Evolutionary conservation across 2,797 vertebrate genomes (phyloP), one percentile per base, ranked within the genome.

Genomic region (Brachyalestes nurse): DNA sequence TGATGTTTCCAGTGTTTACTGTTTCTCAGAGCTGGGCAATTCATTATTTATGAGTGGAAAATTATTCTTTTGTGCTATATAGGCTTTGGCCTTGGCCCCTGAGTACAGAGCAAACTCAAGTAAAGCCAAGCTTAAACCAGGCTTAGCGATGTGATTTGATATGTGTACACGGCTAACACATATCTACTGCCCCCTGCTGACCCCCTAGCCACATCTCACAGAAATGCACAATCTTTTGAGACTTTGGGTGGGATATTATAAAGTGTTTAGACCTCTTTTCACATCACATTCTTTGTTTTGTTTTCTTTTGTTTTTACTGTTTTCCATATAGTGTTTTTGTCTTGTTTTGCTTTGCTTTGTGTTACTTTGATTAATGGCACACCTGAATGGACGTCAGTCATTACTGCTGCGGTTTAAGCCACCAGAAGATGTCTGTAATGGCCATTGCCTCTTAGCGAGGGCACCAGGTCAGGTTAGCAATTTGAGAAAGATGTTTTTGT

Each of bases 401-500:
- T 53, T 19, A 62, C 60, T 76, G 60, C 12, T 58, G 62, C 73
- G 69, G 75, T 71, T 75, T 71, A 65, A 67, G 61, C 42, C 34
- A 42, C 34, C 21, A 1, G n/a, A n/a, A 12, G 65, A 78, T 74
- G 75, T 69, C 61, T 78, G 62, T 69, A 73, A 78, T 74, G 62
- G 74, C 40, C 45, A 49, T 51, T 51, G 74, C 60, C 40, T 67
- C 81, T 61, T 62, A 61, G 16, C 67, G 60, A 82, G 81, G 65
- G 53, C 69, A 77, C 28, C 25, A 34, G 72, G 74, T 60, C 77
- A 73, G 74, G 55, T 79, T 75, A 34, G 89, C 91, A 90, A 92
- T 92, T 92, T 53, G 65, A 91, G 91, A 88, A 92, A 92, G 92
- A 91, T 91, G 92, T 91, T 87, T 92, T 92, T 93, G 91, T 93